These are phyloP conservation scores for Plodia interpunctella DNA, from an alignment of 1,140 invertebrate species.

Conservation along the genomic window DNA sequence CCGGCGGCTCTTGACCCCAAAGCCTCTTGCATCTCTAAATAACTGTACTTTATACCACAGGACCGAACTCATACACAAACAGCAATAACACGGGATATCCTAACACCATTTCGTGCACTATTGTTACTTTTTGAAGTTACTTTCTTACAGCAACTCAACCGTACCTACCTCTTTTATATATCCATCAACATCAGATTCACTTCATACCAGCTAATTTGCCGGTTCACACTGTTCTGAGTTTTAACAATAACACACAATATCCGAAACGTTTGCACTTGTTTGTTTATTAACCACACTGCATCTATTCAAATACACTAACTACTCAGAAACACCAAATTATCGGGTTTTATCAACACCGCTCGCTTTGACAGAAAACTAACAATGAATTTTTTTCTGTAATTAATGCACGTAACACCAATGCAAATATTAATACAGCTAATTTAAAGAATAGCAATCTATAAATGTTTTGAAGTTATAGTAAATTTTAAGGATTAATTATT, in stretches of 20 bases:
- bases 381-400: neutral
- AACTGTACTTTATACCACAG: neutral
- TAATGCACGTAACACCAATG: neutral
- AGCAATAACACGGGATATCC: neutral
- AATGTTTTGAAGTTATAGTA: neutral
- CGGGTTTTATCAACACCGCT: neutral
- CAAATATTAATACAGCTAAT: neutral
- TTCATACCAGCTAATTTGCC: neutral
- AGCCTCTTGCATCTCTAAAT: neutral
- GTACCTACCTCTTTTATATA: constrained; percentile 3
- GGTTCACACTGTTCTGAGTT: neutral
- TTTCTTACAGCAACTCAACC: neutral
- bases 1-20: neutral
- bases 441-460: neutral
- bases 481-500: neutral
- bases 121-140: neutral
- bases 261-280: neutral
- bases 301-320: neutral
- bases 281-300: neutral
- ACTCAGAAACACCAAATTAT: neutral
- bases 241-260: neutral
- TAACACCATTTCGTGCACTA: neutral
- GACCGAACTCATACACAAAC: neutral
- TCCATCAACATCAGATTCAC: neutral
- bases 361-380: neutral